Evolutionary conservation across 2,797 vertebrate genomes (phyloP).

Genomic region (Epinephelus malabaricus): DNA sequence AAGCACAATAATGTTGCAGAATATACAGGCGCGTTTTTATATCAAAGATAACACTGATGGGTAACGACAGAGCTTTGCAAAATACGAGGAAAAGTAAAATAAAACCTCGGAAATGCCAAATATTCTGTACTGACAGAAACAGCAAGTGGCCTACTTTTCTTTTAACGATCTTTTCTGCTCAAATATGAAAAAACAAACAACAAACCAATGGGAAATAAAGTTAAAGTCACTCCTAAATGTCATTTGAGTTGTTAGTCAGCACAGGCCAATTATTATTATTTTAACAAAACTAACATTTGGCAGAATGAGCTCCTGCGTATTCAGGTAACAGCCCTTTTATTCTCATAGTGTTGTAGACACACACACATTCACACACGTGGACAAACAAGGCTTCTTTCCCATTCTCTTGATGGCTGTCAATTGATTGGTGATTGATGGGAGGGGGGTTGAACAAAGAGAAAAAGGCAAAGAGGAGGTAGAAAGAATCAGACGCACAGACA

Average conservation of each 20-base stretch:
- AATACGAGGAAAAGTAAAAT: background rate
- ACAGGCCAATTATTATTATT: background rate
- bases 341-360: background rate
- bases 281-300: constrained; percentile 20
- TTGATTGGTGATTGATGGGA: constrained; percentile 58
- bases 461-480: constrained; percentile 42
- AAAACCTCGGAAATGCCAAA: background rate
- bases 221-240: constrained; percentile 21
- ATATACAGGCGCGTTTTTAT: background rate
- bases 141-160: background rate
- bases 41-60: background rate
- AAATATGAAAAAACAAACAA: background rate
- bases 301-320: background rate
- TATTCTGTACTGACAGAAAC: background rate
- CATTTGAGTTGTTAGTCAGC: constrained; percentile 11
- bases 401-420: constrained; percentile 40
- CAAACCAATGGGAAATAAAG: background rate
- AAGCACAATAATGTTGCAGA: background rate
- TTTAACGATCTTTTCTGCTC: background rate
- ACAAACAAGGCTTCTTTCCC: constrained; percentile 18
- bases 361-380: background rate
- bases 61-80: constrained; percentile 2
- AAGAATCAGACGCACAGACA: constrained; percentile 51
- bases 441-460: constrained; percentile 15
- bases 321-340: constrained; percentile 1